Conservation (phyloP, 1,140 invertebrate species). For the Ericerus pela region DNA sequence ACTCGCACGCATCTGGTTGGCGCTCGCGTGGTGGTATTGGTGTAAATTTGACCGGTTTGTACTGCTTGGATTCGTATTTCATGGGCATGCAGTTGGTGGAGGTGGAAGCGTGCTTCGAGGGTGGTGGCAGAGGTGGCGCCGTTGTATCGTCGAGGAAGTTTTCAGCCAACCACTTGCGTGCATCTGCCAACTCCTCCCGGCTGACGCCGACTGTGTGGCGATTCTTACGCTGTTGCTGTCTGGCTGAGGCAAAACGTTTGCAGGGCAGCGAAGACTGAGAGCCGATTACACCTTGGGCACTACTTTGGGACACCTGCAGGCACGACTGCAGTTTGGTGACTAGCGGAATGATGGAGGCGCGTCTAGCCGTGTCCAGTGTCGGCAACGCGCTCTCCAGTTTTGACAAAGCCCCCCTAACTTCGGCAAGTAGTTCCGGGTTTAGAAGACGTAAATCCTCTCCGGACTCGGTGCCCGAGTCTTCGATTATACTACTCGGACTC, state of each 20-base stretch:
- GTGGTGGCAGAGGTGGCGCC: background rate
- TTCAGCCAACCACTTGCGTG: slow-evolving; percentile 52
- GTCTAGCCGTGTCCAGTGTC: slow-evolving; percentile 35
- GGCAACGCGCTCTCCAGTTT: slow-evolving; percentile 54
- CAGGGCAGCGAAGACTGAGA: slow-evolving; percentile 31
- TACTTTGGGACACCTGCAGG: slow-evolving; percentile 33
- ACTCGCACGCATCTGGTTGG: slow-evolving; percentile 7
- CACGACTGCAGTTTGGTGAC: slow-evolving; percentile 59
- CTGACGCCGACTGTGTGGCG: slow-evolving; percentile 69
- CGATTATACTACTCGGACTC: slow-evolving; percentile 20
- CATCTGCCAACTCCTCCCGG: slow-evolving; percentile 56
- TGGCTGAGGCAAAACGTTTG: slow-evolving; percentile 17
- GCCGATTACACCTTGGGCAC: slow-evolving; percentile 19
- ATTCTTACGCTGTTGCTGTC: slow-evolving; percentile 26
- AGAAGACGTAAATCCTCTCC: slow-evolving; percentile 38
- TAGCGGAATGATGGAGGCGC: slow-evolving; percentile 49
- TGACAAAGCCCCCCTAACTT: slow-evolving; percentile 60
- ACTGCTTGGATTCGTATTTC: slow-evolving; percentile 21
- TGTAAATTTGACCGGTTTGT: slow-evolving; percentile 22
- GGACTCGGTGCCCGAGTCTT: slow-evolving; percentile 50
- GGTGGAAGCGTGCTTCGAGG: background rate
- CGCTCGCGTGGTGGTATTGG: slow-evolving; percentile 29
- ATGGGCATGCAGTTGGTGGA: background rate
- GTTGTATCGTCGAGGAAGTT: slow-evolving; percentile 19
- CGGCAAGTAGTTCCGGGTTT: slow-evolving; percentile 41